phyloP scores from a whole-genome alignment of 2,113 vertebrate genomes.

The Bos indicus region DNA sequence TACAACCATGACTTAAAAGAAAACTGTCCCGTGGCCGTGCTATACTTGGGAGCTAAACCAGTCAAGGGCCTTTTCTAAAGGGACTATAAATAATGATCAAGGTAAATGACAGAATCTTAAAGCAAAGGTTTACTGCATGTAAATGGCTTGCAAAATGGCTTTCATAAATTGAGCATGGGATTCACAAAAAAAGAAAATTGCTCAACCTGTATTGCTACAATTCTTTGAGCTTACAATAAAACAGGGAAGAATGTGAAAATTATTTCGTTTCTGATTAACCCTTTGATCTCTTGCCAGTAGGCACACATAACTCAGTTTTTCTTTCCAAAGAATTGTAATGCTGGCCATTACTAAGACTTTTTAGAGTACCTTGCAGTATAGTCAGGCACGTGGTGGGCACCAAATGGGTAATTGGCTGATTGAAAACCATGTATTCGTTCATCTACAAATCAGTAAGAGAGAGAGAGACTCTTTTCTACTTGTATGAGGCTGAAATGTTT shows the following conservation, averaged over 20 bases:
- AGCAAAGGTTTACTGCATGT: constrained; percentile 72
- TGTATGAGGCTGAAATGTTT: neutral
- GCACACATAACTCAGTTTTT: constrained; percentile 18
- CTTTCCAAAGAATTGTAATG: neutral
- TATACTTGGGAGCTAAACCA: neutral
- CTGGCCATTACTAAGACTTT: neutral
- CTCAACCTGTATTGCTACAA: constrained; percentile 71
- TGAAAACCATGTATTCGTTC: neutral
- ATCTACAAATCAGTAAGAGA: neutral
- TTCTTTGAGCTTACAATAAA: constrained; percentile 61
- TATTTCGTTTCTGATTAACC: constrained; percentile 72
- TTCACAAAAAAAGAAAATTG: constrained; percentile 74
- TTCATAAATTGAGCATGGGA: constrained; percentile 71
- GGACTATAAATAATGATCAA: constrained; percentile 60
- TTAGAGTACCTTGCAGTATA: neutral
- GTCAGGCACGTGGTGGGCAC: neutral
- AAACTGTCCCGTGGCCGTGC: neutral
- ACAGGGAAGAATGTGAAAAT: constrained; percentile 63
- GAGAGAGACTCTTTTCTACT: neutral
- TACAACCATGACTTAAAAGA: constrained; percentile 40
- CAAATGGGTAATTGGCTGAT: neutral
- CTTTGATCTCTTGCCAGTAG: constrained; percentile 51
- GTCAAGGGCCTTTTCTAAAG: constrained; percentile 51
- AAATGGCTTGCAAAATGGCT: constrained; percentile 74
- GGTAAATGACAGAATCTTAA: constrained; percentile 57